Evolutionary conservation across 2,797 vertebrate genomes (phyloP), one percentile per base, ranked within the genome.

Genomic region (Urosaurus nigricauda): DNA sequence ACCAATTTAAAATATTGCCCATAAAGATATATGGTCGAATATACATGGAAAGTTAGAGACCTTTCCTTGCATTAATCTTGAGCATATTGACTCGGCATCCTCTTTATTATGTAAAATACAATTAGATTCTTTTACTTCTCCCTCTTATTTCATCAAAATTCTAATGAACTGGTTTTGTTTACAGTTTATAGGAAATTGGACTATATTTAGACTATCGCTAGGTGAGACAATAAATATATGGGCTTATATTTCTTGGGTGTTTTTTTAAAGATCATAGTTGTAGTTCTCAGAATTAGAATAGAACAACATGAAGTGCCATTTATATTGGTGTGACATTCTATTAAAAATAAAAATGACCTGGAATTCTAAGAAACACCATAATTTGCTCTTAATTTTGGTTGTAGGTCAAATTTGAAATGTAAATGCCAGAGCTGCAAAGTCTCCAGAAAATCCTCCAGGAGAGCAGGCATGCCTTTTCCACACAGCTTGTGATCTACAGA

Each of bases 141-240:
- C 1, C 90, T 58, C 74, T 93, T 87, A 92, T 94, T 93, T 94
- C 70, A 93, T 93, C 79, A 94, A 93, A 94, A 94, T 94, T 60
- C 3, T 90, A 92, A 94, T 93, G 24, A 93, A 68, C 43, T 85
- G 60, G 3, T 7, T 93, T 93, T 92, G 37, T 91, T 93, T 78
- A 89, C 11, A 87, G 88, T 84, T 84, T 65, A 88, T 79, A 86
- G 47, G 90, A 93, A 92, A 93, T 71, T 87, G 71, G 92, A 6
- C 70, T 89, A 32, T 26, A 88, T 88, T 82, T 87, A 89, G 65
- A 85, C 2, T 19, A 94, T 74, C 14, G 91, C 73, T 88, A 60
- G 63, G 24, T 73, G 81, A 70, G 58, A 40, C 84, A 87, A 73
- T 87, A 92, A 80, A 21, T 32, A 85, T 29, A 71, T 58, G 6